A percentile compares a stretch with the other conserved stretches of the same genome.
These are phyloP conservation scores for Himalopsyche kuldschensis DNA, from an alignment of 2,888 invertebrate species.

Conservation along the genomic window DNA sequence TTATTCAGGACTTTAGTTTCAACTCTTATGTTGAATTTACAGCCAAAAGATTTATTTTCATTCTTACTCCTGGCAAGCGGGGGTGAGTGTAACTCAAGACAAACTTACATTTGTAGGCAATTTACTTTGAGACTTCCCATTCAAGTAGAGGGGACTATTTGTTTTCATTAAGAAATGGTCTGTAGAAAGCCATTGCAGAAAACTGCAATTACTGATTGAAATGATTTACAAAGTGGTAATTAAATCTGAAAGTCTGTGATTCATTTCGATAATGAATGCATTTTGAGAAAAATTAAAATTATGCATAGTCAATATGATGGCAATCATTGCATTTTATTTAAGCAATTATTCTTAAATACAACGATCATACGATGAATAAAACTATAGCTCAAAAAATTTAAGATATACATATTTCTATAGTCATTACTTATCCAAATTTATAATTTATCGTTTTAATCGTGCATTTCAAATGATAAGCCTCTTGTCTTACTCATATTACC, in stretches of 20 bases:
- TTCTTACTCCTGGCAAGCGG: slow-evolving; percentile 32
- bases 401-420: no score
- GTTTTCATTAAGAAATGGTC: slow-evolving; percentile 34
- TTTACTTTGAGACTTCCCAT: slow-evolving; percentile 39
- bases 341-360: no score
- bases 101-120: slow-evolving; percentile 40
- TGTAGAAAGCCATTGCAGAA: slow-evolving; percentile 10
- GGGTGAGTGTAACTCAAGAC: slow-evolving; percentile 36
- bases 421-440: no score
- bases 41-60: slow-evolving; percentile 39
- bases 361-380: no score
- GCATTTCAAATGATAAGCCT: no score
- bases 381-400: no score
- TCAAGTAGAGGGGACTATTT: slow-evolving; percentile 31
- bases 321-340: no score
- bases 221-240: slow-evolving; percentile 5
- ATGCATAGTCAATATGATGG: no score
- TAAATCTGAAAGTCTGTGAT: neutral
- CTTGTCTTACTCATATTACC: no score
- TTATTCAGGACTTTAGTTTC: slow-evolving; percentile 38
- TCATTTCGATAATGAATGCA: neutral
- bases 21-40: slow-evolving; percentile 39
- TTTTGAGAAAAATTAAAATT: no score
- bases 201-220: slow-evolving; percentile 18
- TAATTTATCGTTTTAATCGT: no score